These are phyloP conservation scores for Orchestes rusci DNA, from an alignment of 2,888 invertebrate species.

Conservation along the genomic window DNA sequence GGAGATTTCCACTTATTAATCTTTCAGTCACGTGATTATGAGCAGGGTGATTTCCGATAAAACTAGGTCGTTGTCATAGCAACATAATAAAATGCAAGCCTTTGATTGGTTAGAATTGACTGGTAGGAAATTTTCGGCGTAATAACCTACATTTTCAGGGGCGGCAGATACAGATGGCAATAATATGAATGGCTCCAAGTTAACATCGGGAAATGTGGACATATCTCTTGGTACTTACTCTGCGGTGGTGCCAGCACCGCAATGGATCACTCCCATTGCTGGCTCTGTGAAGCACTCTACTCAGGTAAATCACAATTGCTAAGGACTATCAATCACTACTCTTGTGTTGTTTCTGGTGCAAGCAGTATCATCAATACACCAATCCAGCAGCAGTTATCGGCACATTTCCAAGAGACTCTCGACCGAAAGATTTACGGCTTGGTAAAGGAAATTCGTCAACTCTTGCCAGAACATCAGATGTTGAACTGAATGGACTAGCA, in stretches of 20 bases:
- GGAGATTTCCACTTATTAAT: background rate
- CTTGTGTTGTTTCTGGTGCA: no score
- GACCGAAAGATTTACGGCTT: constrained; percentile 45
- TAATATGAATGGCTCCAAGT: constrained; percentile 34
- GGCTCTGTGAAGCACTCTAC: constrained; percentile 37
- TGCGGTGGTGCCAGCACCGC: constrained; percentile 35
- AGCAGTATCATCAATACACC: constrained; percentile 46
- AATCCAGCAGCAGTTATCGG: constrained; percentile 45
- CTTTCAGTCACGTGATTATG: no score
- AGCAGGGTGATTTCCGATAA: no score
- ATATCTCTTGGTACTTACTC: constrained; percentile 36
- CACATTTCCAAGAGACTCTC: constrained; percentile 52
- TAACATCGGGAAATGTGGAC: constrained; percentile 32
- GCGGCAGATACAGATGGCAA: constrained; percentile 40
- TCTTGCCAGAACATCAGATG: constrained; percentile 40
- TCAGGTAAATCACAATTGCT: constrained; percentile 19
- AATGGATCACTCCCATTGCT: constrained; percentile 47
- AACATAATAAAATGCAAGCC: no score
- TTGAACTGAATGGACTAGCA: constrained; percentile 71
- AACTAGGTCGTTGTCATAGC: no score
- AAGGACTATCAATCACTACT: no score
- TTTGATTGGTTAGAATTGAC: no score
- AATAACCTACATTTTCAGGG: constrained; percentile 34
- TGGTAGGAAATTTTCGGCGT: no score
- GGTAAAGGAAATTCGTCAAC: constrained; percentile 48